A percentile compares a stretch with the other conserved stretches of the same genome.
These are phyloP conservation scores for Xanthia togata DNA, from an alignment of 2,888 invertebrate species.

Conservation along the genomic window DNA sequence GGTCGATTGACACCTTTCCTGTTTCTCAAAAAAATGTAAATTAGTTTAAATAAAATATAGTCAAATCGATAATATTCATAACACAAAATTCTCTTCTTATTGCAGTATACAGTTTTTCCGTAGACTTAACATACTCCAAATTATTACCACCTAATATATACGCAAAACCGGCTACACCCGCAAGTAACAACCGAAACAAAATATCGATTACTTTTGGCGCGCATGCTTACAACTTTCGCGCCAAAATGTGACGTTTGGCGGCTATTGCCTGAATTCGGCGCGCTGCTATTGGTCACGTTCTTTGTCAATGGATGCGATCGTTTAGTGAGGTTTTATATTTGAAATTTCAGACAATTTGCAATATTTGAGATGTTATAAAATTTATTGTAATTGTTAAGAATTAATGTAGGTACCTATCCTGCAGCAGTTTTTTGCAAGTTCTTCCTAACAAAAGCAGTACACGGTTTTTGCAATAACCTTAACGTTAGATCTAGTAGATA, in stretches of 20 bases:
- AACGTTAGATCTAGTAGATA: background rate
- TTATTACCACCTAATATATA: conserved; percentile 65
- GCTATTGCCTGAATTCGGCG: conserved; percentile 58
- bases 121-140: conserved; percentile 28
- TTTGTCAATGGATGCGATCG: conserved; percentile 65
- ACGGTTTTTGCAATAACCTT: background rate
- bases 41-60: too few species aligned
- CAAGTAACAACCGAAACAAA: conserved; percentile 73
- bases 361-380: conserved; percentile 31
- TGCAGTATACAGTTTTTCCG: background rate
- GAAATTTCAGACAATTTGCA: conserved; percentile 51
- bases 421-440: background rate
- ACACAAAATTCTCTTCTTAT: background rate
- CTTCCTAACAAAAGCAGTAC: background rate
- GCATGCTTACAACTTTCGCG: conserved; percentile 82
- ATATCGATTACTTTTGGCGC: conserved; percentile 82
- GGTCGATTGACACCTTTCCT: background rate
- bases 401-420: conserved; percentile 17
- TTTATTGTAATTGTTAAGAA: conserved; percentile 24
- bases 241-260: conserved; percentile 81
- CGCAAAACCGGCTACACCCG: conserved; percentile 63
- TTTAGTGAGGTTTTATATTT: conserved; percentile 61
- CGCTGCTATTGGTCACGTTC: conserved; percentile 62
- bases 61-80: background rate
- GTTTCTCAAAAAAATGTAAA: background rate